Conservation (phyloP, 2,113 vertebrate species). For the Pycnonotus jocosus region DNA sequence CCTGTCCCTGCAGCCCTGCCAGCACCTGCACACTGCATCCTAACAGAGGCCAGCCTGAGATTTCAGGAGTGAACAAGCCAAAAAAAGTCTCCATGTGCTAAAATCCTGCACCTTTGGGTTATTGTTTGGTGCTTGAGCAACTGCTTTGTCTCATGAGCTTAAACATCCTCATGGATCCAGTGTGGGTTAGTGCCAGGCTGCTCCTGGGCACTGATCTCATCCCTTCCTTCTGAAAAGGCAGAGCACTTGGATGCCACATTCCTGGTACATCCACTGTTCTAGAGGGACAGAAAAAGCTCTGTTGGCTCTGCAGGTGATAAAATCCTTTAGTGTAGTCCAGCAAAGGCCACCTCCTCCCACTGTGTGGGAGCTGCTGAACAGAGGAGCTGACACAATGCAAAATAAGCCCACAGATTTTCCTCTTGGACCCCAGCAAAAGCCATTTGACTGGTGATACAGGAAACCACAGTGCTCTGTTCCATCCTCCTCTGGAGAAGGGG, state of each 20-base stretch:
- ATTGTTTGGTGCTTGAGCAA: neutral
- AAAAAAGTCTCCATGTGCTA: neutral
- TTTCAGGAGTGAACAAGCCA: neutral
- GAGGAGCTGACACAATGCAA: neutral
- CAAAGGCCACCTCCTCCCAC: neutral
- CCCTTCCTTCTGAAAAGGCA: neutral
- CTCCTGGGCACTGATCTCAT: neutral
- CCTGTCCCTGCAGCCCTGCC: neutral
- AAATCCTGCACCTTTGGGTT: neutral
- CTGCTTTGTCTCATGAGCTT: neutral
- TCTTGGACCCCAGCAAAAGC: neutral
- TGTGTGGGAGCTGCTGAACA: neutral
- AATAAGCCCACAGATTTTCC: neutral
- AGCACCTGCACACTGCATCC: neutral
- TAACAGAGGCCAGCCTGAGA: neutral
- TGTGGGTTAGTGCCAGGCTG: neutral
- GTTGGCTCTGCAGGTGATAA: neutral
- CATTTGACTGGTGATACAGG: rapidly evolving
- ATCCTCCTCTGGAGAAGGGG: neutral
- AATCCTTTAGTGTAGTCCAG: neutral
- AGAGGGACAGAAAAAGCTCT: neutral
- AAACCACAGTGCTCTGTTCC: neutral
- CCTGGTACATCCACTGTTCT: neutral
- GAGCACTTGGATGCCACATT: neutral
- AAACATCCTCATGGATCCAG: neutral